These are phyloP conservation scores for Oxytorus armatus DNA, from an alignment of 2,888 invertebrate species.

Conservation along the genomic window DNA sequence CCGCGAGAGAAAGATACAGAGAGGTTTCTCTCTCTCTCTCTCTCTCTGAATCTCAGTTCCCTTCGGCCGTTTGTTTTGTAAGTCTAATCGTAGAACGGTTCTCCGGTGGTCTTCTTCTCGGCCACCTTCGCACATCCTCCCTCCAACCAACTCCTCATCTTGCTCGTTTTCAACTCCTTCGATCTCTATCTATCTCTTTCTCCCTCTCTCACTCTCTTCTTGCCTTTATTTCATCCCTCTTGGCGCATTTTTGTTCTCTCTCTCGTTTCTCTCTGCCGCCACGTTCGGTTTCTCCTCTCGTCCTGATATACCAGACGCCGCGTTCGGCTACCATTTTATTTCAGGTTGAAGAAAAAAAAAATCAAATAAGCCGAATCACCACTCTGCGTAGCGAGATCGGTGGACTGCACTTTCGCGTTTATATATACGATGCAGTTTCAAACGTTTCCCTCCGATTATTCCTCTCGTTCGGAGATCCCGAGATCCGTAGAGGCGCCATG, in stretches of 20 bases:
- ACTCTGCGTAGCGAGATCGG: constrained; percentile 20
- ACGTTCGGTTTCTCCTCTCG: constrained; percentile 65
- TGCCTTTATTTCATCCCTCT: no score
- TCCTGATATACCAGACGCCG: constrained; percentile 51
- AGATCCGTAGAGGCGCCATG: constrained; percentile 31
- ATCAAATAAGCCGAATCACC: constrained; percentile 31
- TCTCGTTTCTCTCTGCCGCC: constrained; percentile 61
- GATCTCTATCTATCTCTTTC: constrained; percentile 22
- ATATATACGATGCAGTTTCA: background rate
- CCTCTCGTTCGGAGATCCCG: constrained; percentile 19
- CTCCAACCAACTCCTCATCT: constrained; percentile 52
- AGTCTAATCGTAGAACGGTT: constrained; percentile 84
- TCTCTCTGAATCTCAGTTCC: constrained; percentile 68
- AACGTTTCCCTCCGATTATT: constrained; percentile 25
- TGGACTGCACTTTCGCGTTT: constrained; percentile 49
- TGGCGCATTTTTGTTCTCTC: constrained; percentile 44
- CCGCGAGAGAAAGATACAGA: constrained; percentile 54
- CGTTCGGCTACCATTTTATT: constrained; percentile 83
- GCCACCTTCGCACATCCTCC: constrained; percentile 67
- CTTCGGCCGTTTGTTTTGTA: constrained; percentile 84
- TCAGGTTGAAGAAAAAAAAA: constrained; percentile 71
- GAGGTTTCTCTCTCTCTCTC: constrained; percentile 27
- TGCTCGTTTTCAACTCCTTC: constrained; percentile 44
- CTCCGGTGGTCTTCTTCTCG: constrained; percentile 83
- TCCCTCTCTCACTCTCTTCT: constrained; percentile 10